Percentiles rank a stretch among this genome's conserved stretches.
Evolutionary conservation across 2,113 vertebrate species (phyloP).

Genomic region (Xenus cinereus): DNA sequence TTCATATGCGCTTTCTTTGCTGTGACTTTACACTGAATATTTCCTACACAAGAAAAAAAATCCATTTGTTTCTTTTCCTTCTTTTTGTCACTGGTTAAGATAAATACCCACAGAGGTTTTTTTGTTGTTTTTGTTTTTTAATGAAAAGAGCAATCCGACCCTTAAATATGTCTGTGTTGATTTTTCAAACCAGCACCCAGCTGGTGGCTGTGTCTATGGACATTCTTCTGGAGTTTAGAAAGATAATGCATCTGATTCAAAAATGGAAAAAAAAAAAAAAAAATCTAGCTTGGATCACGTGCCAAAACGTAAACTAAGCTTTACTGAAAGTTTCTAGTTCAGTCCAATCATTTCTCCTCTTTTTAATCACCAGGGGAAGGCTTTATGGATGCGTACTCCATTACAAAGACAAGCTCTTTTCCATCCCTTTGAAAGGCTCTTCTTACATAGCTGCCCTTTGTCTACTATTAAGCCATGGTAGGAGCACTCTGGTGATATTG

Average conservation of each 20-base stretch:
- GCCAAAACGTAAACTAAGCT: constrained; percentile 47
- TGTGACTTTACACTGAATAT: background rate
- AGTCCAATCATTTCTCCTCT: constrained; percentile 2
- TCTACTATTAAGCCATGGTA: background rate
- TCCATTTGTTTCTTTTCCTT: background rate
- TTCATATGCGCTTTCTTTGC: background rate
- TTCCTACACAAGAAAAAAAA: background rate
- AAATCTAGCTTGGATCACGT: constrained; percentile 56
- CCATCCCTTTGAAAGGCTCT: constrained; percentile 8
- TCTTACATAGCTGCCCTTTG: constrained; percentile 59
- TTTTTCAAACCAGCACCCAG: constrained; percentile 38
- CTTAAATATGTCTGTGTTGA: constrained; percentile 55
- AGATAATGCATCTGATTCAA: constrained; percentile 42
- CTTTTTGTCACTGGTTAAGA: constrained; percentile 33
- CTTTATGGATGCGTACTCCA: background rate
- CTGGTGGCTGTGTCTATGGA: background rate
- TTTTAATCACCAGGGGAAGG: constrained; percentile 40
- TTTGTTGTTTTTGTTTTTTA: background rate
- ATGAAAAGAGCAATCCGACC: constrained; percentile 65
- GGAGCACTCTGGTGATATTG: background rate
- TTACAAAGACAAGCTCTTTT: background rate
- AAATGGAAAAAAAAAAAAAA: background rate
- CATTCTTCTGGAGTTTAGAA: constrained; percentile 67
- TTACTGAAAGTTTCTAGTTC: constrained; percentile 50
- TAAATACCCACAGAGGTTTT: constrained; percentile 44